Base-by-base conservation (phyloP, 2,113 vertebrate genomes). In the Galbula dea region DNA sequence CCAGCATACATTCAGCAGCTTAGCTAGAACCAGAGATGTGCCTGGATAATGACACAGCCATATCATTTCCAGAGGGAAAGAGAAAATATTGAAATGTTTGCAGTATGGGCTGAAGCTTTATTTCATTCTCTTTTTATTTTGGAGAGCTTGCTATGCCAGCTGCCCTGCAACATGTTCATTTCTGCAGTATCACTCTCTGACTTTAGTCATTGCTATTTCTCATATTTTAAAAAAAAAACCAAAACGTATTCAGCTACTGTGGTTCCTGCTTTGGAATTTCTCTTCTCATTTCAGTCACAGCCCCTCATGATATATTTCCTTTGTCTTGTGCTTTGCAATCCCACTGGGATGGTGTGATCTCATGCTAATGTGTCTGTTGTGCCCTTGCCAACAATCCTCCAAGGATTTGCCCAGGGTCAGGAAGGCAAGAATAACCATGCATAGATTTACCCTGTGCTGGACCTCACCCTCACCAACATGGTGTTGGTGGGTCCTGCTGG, bases 51-150 rank as follows among this genome's bases (percentile, higher is more conserved):
- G 93, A 94, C 58, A 87, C 18, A 94, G 82, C 36, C 65, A 9
- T 83, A 94, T 81, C 71, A 0, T 63, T 93, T 91, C 75, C 93
- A 91, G 86, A 93, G 81, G 55, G 77, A 92, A 91, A 93, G 52
- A 90, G 88, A 96, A 97, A 96, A 97, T 96, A 97, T 96, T 97
- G 85, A 95, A 97, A 96, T 96, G 94, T 96, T 96, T 97, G 90
- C 93, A 92, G 84, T 89, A 76, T 11, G 46, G 71, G 61, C 54
- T 93, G 83, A 95, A 73, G 87, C 57, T 92, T 90, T 94, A 82
- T 96, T 96, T 94, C 65, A 43, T 89, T 79, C 69, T 71, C 63
- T 63, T 86, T 80, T 71, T 88, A 32, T 88, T 94, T 92, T 91
- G 77, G 83, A 82, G 71, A 94, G 80, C 63, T n/a, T 95, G 80